Evolutionary conservation across 2,113 vertebrate genomes (phyloP), one percentile per base, ranked within the genome.

Genomic region (Brachyistius frenatus): DNA sequence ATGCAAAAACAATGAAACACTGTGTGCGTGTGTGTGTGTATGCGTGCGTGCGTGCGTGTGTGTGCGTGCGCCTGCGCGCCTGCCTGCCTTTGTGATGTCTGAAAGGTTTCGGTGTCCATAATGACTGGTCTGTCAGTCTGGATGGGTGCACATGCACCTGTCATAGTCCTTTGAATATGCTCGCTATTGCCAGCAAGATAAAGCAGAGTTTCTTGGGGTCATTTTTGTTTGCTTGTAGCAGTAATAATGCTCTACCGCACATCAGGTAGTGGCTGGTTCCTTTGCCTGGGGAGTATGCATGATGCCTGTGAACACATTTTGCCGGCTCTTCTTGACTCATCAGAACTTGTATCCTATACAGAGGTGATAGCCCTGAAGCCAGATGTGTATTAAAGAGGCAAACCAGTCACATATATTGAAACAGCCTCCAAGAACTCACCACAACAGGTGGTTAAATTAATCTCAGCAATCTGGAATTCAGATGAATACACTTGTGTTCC

Each of bases 371-470:
- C 6, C 11, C 10, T 1, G 10, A 44, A 11, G 47, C 55, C 39
- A 70, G 39, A 50, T 10, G 31, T 31, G 64, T 81, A 68, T 73
- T 76, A 77, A 71, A 61, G 62, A 61, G 14, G 57, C 50, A 75
- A 69, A 58, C n/a, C 61, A 85, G 39, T 80, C 44, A 65, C 75
- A 82, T 37, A 83, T 73, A 78, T 65, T 81, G 62, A 86, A 86
- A 84, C 56, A 9, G 55, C 16, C 50, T 78, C 35, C 56, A 81
- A 33, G 0, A 32, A 50, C 50, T 79, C 31, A 53, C 35, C 39
- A 37, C 66, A 76, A 71, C 76, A 61, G 46, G 66, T 70, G 53
- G 30, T 54, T 41, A 73, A 39, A 70, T 70, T 78, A 41, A 73
- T 64, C 44, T 65, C 49, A 55, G 16, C 54, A 37, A 37, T 54